Evolutionary conservation across 2,888 invertebrate species (phyloP), one percentile per base, ranked within the genome.

Genomic region (Himalopsyche anomala): DNA sequence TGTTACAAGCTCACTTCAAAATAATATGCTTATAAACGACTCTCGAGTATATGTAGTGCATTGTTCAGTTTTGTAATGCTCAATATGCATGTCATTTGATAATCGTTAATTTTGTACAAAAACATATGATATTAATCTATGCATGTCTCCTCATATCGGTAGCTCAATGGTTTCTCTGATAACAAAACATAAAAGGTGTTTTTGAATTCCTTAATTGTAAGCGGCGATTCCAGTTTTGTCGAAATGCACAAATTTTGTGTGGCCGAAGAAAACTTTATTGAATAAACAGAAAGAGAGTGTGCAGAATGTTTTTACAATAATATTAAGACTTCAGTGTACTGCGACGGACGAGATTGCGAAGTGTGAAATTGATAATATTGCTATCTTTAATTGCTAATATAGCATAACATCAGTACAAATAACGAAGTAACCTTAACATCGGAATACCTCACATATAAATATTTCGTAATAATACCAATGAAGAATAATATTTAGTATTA

Each of bases 341-440:
- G 74, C 19, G 38, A 36, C 36, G 12, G 19, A 28, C 0, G 36
- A 38, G 74, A 74, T 38, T 74, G 74, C 36, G 36, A 8, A 28
- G 74, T 74, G 74, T 74, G 74, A 74, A 74, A 74, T 74, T 74
- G 74, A 74, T 74, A 36, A 74, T 74, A 82, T 51, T 51, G 82
- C 81, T 86, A 85, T 80, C 83, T 85, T 85, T 87, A 84, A 87
- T 80, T 86, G 83, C 85, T 88, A 86, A 62, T 87, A 36, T 85
- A 84, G 87, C 85, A 83, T 85, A 87, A 88, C 87, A 88, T 85
- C 87, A 89, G 88, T 89, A 89, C 88, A 88, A 89, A 87, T 87
- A 85, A 83, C 69, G 81, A 83, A 86, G 81, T 85, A 87, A 88
- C 86, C 86, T 85, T 87, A 84, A 88, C 84, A 87, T 84, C 81